Evolutionary conservation across 2,888 invertebrate species (phyloP).

Genomic region (Leptinotarsa tumamoca): DNA sequence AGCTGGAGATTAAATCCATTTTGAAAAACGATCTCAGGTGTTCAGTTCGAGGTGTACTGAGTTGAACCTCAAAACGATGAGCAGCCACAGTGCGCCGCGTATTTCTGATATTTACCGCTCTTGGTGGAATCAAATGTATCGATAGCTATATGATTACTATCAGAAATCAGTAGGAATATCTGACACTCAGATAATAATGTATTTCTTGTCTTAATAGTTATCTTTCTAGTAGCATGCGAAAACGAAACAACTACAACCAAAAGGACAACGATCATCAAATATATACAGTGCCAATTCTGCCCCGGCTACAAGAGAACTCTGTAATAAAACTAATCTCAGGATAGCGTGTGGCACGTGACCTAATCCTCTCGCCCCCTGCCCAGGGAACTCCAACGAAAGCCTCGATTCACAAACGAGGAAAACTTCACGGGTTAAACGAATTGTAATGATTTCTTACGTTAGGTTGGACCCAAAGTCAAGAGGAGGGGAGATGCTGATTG

Average conservation of each 20-base stretch:
- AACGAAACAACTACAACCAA: background rate
- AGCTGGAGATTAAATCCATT: too few species aligned
- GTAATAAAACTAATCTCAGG: slow-evolving; percentile 60
- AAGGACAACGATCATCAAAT: slow-evolving; percentile 25
- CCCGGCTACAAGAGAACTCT: slow-evolving; percentile 52
- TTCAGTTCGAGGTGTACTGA: too few species aligned
- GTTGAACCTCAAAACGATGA: too few species aligned
- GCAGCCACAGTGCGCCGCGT: too few species aligned
- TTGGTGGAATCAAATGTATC: too few species aligned
- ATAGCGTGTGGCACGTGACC: slow-evolving; percentile 60
- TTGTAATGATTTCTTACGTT: slow-evolving; percentile 57
- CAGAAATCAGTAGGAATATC: too few species aligned
- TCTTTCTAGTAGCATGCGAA: background rate
- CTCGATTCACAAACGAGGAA: slow-evolving; percentile 55
- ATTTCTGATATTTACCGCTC: too few species aligned
- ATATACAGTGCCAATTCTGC: slow-evolving; percentile 40
- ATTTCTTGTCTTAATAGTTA: background rate
- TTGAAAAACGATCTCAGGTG: too few species aligned
- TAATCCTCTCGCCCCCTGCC: slow-evolving; percentile 40
- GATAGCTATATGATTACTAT: too few species aligned
- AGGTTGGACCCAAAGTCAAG: slow-evolving; percentile 21
- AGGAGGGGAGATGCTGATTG: slow-evolving; percentile 5
- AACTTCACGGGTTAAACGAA: slow-evolving; percentile 59
- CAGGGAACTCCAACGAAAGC: slow-evolving; percentile 44
- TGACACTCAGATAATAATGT: background rate